Conservation (phyloP, 2,888 invertebrate species). For the Homarus gammarus region DNA sequence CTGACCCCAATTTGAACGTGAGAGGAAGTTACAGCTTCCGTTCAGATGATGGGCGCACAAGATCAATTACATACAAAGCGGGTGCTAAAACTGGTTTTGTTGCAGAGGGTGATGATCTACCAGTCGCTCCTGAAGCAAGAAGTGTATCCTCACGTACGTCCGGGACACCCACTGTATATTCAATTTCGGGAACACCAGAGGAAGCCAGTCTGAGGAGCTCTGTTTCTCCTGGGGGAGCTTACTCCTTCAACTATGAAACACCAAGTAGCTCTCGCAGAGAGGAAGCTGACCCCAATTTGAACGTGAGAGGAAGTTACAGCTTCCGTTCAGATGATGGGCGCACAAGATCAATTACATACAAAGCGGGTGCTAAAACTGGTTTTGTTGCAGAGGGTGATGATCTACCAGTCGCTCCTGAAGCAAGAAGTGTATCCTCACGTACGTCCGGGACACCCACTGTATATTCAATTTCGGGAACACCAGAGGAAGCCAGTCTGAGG, state of each 20-base stretch:
- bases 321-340: constrained; percentile 76
- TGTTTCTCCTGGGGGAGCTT: background rate
- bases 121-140: constrained; percentile 58
- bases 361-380: background rate
- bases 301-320: constrained; percentile 74
- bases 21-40: constrained; percentile 75
- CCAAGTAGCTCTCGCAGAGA: constrained; percentile 73
- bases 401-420: background rate
- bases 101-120: constrained; percentile 76
- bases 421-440: background rate
- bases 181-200: background rate
- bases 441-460: background rate
- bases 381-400: background rate
- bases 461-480: background rate
- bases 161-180: background rate
- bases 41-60: constrained; percentile 74
- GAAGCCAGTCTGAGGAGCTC: background rate
- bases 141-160: too few relatives aligned
- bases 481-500: background rate
- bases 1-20: constrained; percentile 68
- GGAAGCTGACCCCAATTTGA: constrained; percentile 56
- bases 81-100: constrained; percentile 73
- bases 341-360: background rate
- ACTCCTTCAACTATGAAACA: constrained; percentile 69
- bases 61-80: constrained; percentile 75